Percentiles rank a stretch among this genome's conserved stretches.
These are phyloP conservation scores for Tetrax tetrax DNA, from an alignment of 2,113 vertebrate genomes.

Conservation along the genomic window DNA sequence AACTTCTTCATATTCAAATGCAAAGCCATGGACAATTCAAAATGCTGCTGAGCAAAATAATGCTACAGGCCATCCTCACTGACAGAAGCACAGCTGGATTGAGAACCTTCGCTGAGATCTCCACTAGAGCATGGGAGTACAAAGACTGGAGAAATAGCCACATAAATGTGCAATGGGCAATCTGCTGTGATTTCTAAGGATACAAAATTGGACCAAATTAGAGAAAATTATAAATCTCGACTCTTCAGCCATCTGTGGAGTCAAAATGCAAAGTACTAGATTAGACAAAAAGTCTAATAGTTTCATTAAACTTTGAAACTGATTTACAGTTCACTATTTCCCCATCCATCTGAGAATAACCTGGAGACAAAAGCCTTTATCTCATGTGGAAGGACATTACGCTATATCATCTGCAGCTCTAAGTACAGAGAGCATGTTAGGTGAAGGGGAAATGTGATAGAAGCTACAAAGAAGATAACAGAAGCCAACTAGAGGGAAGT, in stretches of 20 bases:
- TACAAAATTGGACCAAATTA: not conserved
- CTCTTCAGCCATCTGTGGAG: constrained; percentile 12
- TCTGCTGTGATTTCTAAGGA: constrained; percentile 16
- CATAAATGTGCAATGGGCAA: not conserved
- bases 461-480: not conserved
- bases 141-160: not conserved
- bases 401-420: not conserved
- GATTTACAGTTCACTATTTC: not conserved
- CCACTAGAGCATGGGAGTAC: not conserved
- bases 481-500: not conserved
- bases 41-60: constrained; percentile 16
- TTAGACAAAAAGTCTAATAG: not conserved
- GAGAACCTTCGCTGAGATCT: constrained; percentile 21
- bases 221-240: constrained; percentile 27
- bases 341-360: not conserved
- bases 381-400: not conserved
- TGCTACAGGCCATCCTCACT: not conserved
- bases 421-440: not conserved
- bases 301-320: not conserved
- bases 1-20: constrained; percentile 4
- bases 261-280: not conserved
- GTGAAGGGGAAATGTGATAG: not conserved
- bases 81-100: constrained; percentile 34
- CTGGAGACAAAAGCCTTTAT: constrained; percentile 20
- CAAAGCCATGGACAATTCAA: not conserved